Percentiles rank a stretch among this genome's conserved stretches.
Conservation (phyloP, 2,888 invertebrate genomes). For the Melanchra persicariae region DNA sequence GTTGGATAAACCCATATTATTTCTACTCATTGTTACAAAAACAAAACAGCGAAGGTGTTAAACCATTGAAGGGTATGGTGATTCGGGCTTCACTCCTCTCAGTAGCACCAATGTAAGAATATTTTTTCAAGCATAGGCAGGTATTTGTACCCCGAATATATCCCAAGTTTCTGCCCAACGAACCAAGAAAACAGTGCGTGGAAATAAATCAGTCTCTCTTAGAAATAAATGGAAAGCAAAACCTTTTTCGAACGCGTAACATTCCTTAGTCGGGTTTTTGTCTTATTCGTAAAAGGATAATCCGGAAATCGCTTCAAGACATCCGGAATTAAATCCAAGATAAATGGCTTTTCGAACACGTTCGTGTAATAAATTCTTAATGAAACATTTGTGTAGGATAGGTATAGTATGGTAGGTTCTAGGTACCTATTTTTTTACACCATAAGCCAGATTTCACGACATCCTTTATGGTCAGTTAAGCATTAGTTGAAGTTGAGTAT, state of each 20-base stretch:
- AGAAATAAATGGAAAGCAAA: slow-evolving; percentile 35
- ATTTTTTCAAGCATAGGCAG: slow-evolving; percentile 14
- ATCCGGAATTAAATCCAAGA: slow-evolving; percentile 42
- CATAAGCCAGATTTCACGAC: not conserved
- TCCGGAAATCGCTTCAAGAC: slow-evolving; percentile 40
- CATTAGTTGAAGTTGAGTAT: too few species aligned
- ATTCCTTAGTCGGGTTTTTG: slow-evolving; percentile 30
- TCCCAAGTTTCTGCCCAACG: slow-evolving; percentile 28
- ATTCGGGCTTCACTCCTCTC: slow-evolving; percentile 12
- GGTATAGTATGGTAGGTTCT: not conserved
- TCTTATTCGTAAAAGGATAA: slow-evolving; percentile 48
- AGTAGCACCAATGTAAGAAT: slow-evolving; percentile 15
- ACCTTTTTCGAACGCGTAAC: slow-evolving; percentile 31
- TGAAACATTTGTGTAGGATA: not conserved
- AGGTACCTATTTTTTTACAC: not conserved
- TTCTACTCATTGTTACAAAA: not conserved
- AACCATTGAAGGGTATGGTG: slow-evolving; percentile 32
- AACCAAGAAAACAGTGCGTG: slow-evolving; percentile 41
- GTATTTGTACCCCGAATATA: not conserved
- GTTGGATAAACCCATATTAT: too few species aligned
- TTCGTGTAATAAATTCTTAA: slow-evolving; percentile 26
- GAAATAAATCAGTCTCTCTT: slow-evolving; percentile 43
- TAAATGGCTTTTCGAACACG: slow-evolving; percentile 40
- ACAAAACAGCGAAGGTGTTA: slow-evolving; percentile 5
- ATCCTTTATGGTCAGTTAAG: not conserved